Percentiles rank a stretch among this genome's conserved stretches.
phyloP scores from a whole-genome alignment of 1,140 invertebrate species.

The Phymastichus coffea region DNA sequence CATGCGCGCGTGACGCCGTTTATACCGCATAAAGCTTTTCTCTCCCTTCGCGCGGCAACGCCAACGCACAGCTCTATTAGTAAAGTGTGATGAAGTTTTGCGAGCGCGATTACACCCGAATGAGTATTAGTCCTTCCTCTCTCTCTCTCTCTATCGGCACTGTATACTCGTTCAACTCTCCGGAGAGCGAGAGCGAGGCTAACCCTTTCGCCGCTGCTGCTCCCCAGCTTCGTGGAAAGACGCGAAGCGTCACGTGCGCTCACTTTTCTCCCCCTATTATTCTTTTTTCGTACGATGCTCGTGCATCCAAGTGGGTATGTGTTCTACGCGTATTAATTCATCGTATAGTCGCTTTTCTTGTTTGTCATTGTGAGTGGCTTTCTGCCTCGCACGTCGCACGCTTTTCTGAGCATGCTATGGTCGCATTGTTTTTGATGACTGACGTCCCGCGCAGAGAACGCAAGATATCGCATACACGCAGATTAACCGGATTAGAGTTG shows the following conservation, averaged over 20 bases:
- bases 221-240: background rate
- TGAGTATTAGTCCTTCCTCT: conserved; percentile 53
- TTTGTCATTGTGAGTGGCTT: conserved; percentile 21
- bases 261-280: conserved; percentile 2
- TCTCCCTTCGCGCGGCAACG: no score
- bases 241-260: conserved; percentile 34
- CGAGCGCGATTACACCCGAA: conserved; percentile 59
- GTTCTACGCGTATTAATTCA: conserved; percentile 15
- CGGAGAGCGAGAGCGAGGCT: conserved; percentile 34
- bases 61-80: conserved; percentile 50
- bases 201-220: conserved; percentile 25
- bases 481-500: no score
- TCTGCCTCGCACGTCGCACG: conserved; percentile 7
- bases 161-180: conserved; percentile 34
- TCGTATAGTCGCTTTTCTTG: conserved; percentile 21
- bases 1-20: no score
- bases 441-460: no score
- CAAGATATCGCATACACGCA: no score
- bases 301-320: no score
- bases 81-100: conserved; percentile 60
- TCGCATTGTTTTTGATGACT: conserved; percentile 14
- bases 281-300: background rate
- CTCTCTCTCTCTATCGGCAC: conserved; percentile 30
- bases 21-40: conserved; percentile 43
- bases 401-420: background rate